Evolutionary conservation across 2,888 invertebrate species (phyloP).

Genomic region (Tribolium freemani): DNA sequence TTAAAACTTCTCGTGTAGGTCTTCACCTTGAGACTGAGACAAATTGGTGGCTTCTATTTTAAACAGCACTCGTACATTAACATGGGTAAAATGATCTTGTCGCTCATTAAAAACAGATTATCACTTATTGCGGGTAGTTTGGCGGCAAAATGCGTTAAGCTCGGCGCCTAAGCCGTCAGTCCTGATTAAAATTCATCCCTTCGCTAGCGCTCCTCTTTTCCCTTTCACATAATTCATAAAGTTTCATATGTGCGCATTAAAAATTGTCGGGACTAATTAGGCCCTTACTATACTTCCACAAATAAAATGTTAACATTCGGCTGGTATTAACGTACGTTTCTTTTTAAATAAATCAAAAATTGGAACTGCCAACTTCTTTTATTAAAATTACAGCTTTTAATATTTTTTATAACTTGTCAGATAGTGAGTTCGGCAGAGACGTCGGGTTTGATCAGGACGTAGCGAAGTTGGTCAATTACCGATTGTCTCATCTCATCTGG

Average conservation of each 20-base stretch:
- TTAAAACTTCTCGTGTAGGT: constrained; percentile 55
- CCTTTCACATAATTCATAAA: constrained; percentile 9
- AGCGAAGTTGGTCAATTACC: constrained; percentile 60
- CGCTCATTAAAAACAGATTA: constrained; percentile 56
- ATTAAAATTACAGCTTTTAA: too few relatives aligned
- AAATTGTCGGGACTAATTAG: background rate
- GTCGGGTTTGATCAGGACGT: constrained; percentile 46
- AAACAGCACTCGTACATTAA: constrained; percentile 32
- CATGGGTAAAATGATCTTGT: constrained; percentile 43
- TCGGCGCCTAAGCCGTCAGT: constrained; percentile 52
- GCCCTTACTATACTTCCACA: too few relatives aligned
- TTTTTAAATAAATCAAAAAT: too few relatives aligned
- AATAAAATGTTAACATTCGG: too few relatives aligned
- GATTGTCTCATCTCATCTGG: constrained; percentile 59
- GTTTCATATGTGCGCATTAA: constrained; percentile 14
- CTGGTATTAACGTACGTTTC: too few relatives aligned
- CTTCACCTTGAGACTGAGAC: constrained; percentile 34
- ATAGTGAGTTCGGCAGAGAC: background rate
- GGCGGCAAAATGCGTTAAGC: constrained; percentile 48
- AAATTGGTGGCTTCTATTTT: constrained; percentile 32
- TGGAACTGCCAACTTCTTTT: too few relatives aligned
- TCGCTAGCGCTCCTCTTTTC: constrained; percentile 27
- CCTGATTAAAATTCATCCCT: constrained; percentile 55
- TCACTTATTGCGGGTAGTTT: constrained; percentile 56
- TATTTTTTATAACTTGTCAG: too few relatives aligned